phyloP scores from a whole-genome alignment of 2,113 vertebrate genomes.

The Sylvilagus bachmani region DNA sequence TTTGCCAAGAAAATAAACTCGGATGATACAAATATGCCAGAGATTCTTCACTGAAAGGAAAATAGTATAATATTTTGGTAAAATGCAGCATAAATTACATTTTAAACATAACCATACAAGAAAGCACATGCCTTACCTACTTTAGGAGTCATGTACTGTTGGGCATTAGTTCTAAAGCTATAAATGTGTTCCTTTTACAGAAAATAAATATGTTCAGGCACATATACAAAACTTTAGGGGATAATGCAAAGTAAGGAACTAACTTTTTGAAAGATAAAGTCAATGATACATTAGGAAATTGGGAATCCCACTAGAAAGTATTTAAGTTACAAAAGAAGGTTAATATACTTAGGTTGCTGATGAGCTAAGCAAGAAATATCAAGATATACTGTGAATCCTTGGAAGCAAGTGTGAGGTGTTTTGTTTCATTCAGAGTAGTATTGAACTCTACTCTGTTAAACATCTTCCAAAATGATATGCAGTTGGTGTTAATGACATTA shows the following conservation, averaged over 20 bases:
- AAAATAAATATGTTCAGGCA: background rate
- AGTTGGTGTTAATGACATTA: slow-evolving; percentile 72
- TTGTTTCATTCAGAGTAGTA: slow-evolving; percentile 39
- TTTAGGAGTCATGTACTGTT: background rate
- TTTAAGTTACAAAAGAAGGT: background rate
- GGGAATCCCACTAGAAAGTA: background rate
- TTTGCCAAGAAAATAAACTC: slow-evolving; percentile 39
- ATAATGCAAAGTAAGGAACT: background rate
- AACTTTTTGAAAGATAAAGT: background rate
- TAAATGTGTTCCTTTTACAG: background rate
- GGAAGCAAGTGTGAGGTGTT: slow-evolving; percentile 13
- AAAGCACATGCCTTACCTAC: background rate
- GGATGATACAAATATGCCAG: background rate
- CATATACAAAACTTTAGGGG: background rate
- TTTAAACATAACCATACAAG: background rate
- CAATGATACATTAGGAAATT: background rate
- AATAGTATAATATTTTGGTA: background rate
- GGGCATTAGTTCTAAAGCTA: background rate
- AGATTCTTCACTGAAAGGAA: background rate
- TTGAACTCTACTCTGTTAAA: slow-evolving; percentile 64
- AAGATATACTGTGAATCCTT: slow-evolving; percentile 11
- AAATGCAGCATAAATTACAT: background rate
- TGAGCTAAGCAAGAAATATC: background rate
- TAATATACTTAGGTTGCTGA: background rate
- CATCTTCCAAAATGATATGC: slow-evolving; percentile 62